These are phyloP conservation scores for Micropoecilia bifurca DNA, from an alignment of 2,797 vertebrate species.

Conservation along the genomic window DNA sequence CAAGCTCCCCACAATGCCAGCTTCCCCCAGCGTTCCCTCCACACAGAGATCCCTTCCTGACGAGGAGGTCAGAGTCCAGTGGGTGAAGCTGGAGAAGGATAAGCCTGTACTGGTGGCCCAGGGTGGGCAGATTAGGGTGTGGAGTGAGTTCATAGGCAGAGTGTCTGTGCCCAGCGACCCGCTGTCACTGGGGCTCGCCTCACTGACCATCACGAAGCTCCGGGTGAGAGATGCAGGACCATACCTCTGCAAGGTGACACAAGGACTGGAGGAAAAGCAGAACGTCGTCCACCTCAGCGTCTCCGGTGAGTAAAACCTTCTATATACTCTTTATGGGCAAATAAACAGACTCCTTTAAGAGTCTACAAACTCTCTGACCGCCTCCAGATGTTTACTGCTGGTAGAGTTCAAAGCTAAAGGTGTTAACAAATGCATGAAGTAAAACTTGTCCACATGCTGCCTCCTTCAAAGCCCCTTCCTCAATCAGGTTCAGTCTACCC, in stretches of 20 bases:
- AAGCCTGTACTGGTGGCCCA: constrained; percentile 88
- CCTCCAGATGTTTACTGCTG: constrained; percentile 31
- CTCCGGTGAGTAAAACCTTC: constrained; percentile 80
- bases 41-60: constrained; percentile 40
- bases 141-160: constrained; percentile 79
- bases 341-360: constrained; percentile 7
- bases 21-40: constrained; percentile 1
- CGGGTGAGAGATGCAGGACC: constrained; percentile 88
- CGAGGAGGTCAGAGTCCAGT: constrained; percentile 90
- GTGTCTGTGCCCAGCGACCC: constrained; percentile 83
- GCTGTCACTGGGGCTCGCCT: constrained; percentile 80
- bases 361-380: constrained; percentile 6
- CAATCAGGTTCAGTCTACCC: background rate
- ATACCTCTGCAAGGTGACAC: constrained; percentile 93
- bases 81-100: constrained; percentile 91
- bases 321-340: background rate
- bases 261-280: constrained; percentile 89
- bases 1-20: constrained; percentile 81
- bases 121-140: constrained; percentile 86
- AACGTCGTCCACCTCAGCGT: constrained; percentile 81
- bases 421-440: background rate
- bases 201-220: constrained; percentile 81
- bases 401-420: constrained; percentile 18
- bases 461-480: background rate
- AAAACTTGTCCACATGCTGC: background rate